Evolutionary conservation across 2,113 vertebrate genomes (phyloP).

Genomic region (Ailuropoda melanoleuca): DNA sequence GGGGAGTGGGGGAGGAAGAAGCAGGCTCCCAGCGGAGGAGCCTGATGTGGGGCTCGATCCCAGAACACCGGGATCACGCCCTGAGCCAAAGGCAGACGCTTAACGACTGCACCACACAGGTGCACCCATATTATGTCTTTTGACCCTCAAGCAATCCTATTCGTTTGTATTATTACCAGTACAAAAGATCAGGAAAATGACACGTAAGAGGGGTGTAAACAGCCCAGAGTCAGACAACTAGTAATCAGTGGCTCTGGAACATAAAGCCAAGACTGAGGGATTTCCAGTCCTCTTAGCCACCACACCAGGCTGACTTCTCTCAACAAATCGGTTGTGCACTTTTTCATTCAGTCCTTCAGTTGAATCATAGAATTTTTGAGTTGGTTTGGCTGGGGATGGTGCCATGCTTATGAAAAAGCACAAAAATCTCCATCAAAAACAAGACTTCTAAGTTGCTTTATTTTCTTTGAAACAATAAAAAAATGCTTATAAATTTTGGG

Average conservation of each 20-base stretch:
- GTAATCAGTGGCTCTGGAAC: background rate
- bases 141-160: background rate
- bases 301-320: background rate
- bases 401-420: background rate
- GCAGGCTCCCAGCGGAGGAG: no score
- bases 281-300: background rate
- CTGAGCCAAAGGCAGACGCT: no score
- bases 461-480: background rate
- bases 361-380: background rate
- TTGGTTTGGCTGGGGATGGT: background rate
- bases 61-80: no score
- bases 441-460: background rate
- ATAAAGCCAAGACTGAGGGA: background rate
- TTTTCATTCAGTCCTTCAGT: background rate
- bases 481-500: background rate
- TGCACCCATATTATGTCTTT: background rate
- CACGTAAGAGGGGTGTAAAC: background rate
- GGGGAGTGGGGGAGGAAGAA: no score
- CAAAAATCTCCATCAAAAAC: background rate
- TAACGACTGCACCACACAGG: no score
- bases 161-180: background rate
- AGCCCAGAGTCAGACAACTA: background rate
- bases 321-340: background rate
- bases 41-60: no score
- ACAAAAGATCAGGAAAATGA: background rate